These are phyloP conservation scores for Calypte anna DNA, from an alignment of 2,113 vertebrate species.

Conservation along the genomic window DNA sequence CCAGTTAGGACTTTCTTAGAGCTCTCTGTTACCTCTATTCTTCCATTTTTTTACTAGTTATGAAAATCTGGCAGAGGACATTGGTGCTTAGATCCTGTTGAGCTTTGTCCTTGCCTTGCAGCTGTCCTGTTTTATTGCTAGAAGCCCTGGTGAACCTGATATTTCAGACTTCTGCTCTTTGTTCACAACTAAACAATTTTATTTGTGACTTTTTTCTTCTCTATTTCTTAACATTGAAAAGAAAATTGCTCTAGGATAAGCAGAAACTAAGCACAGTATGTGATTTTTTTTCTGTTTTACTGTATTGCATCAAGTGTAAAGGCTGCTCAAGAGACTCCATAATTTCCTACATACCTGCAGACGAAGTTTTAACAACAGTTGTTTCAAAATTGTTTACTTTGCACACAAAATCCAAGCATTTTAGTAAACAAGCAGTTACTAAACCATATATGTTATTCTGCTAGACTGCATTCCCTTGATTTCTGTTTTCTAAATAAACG, in stretches of 20 bases:
- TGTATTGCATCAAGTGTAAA: background rate
- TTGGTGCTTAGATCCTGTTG: background rate
- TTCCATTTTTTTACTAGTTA: background rate
- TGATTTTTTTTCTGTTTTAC: background rate
- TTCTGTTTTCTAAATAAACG: background rate
- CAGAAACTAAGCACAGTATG: background rate
- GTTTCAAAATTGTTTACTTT: background rate
- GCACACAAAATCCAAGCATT: background rate
- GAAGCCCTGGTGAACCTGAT: background rate
- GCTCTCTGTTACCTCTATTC: background rate
- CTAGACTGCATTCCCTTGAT: background rate
- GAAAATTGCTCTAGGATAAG: background rate
- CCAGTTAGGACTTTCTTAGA: background rate
- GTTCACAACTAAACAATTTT: accelerated
- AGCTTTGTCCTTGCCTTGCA: background rate
- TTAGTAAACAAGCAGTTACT: background rate
- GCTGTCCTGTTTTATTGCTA: background rate
- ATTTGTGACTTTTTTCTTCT: background rate
- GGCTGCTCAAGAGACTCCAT: background rate
- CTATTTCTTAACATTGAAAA: background rate
- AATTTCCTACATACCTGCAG: background rate
- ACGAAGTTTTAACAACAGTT: background rate
- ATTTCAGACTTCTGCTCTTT: background rate
- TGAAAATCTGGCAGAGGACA: background rate
- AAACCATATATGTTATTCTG: background rate